These are phyloP conservation scores for Oxytorus armatus DNA, from an alignment of 2,888 invertebrate species.

Conservation along the genomic window DNA sequence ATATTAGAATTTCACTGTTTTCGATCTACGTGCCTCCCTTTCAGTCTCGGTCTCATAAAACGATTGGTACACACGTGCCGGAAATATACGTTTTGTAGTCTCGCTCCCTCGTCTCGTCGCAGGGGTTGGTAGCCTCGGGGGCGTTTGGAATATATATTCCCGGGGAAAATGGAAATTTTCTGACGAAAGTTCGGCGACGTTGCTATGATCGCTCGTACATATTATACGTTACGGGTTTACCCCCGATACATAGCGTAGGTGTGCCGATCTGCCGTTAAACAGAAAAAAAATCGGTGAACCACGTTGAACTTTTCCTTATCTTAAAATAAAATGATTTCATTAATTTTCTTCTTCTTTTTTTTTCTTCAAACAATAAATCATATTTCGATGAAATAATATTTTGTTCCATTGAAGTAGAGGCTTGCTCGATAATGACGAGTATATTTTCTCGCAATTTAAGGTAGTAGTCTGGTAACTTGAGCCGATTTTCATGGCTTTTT, in stretches of 20 bases:
- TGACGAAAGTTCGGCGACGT: constrained; percentile 72
- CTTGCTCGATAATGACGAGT: too few relatives aligned
- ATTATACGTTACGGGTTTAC: too few relatives aligned
- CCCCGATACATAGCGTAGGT: too few relatives aligned
- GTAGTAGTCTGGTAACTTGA: too few relatives aligned
- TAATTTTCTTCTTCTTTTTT: background rate
- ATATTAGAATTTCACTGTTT: constrained; percentile 44
- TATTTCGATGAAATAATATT: too few relatives aligned
- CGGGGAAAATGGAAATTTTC: constrained; percentile 78
- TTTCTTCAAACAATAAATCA: background rate
- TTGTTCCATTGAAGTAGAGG: too few relatives aligned
- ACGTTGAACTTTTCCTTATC: background rate
- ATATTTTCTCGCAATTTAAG: too few relatives aligned
- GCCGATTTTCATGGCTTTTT: too few relatives aligned
- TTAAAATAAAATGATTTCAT: background rate
- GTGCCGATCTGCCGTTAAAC: too few relatives aligned
- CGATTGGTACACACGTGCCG: constrained; percentile 36
- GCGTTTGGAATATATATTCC: constrained; percentile 72
- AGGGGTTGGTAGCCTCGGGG: constrained; percentile 61
- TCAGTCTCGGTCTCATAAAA: constrained; percentile 41
- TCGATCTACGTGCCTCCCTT: constrained; percentile 44
- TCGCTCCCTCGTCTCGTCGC: background rate
- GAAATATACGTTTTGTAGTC: constrained; percentile 10
- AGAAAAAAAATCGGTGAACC: too few relatives aligned
- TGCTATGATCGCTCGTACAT: too few relatives aligned